A percentile compares a stretch with the other conserved stretches of the same genome.
These are phyloP conservation scores for Gastracanthus pulcherrimus DNA, from an alignment of 2,888 invertebrate species.

Conservation along the genomic window DNA sequence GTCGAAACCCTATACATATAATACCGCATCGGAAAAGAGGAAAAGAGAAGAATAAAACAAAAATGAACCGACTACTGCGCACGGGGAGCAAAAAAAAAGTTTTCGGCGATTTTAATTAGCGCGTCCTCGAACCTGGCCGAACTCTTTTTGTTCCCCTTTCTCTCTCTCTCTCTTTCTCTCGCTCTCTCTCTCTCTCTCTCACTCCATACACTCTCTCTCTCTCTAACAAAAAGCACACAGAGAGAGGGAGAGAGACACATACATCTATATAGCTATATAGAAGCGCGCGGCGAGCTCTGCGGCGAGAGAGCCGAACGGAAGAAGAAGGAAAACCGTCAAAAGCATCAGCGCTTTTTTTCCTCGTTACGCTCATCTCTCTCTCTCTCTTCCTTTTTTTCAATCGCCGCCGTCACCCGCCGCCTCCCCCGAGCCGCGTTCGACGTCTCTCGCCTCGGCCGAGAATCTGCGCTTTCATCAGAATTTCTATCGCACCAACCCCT, in stretches of 20 bases:
- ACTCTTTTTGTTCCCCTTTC: constrained; percentile 28
- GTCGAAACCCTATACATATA: background rate
- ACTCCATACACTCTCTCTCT: constrained; percentile 6
- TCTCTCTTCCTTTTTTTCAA: constrained; percentile 44
- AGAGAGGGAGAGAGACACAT: too few relatives aligned
- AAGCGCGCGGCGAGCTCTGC: too few relatives aligned
- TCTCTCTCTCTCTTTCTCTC: background rate
- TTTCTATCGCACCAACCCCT: constrained; percentile 54
- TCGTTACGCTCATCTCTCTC: constrained; percentile 45
- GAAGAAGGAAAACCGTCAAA: constrained; percentile 57
- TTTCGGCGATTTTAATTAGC: constrained; percentile 58
- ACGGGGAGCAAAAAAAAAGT: constrained; percentile 40
- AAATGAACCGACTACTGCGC: background rate
- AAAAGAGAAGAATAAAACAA: background rate
- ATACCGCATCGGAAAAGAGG: background rate
- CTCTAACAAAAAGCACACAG: constrained; percentile 50
- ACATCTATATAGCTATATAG: too few relatives aligned
- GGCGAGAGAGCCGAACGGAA: constrained; percentile 45
- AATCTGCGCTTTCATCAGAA: constrained; percentile 59
- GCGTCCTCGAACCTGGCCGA: constrained; percentile 48
- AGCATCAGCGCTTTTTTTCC: constrained; percentile 53
- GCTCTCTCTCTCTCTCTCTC: constrained; percentile 21
- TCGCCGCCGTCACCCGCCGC: constrained; percentile 9
- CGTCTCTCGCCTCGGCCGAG: constrained; percentile 51
- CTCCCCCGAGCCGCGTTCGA: constrained; percentile 41